Percentiles rank a stretch among this genome's conserved stretches.
phyloP scores from a whole-genome alignment of 2,888 invertebrate species.

The Bembecia ichneumoniformis region DNA sequence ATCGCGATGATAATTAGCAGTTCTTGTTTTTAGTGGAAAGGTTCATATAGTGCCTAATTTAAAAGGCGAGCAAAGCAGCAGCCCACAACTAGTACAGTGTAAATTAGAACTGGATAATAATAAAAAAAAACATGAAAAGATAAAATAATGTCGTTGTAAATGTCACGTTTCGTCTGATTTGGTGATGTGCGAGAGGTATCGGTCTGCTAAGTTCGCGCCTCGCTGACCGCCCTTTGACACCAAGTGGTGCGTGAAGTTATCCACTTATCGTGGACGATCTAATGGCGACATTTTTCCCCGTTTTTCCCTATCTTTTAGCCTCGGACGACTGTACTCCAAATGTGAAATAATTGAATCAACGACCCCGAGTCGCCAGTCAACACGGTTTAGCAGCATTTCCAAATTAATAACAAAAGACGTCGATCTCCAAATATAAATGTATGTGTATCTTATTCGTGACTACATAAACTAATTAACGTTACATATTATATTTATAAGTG shows the following conservation, averaged over 20 bases:
- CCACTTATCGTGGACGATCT: conserved; percentile 66
- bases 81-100: too few species aligned
- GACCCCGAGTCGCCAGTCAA: conserved; percentile 35
- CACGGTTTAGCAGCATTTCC: conserved; percentile 14
- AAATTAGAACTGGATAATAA: too few species aligned
- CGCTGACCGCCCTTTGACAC: conserved; percentile 59
- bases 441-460: too few species aligned
- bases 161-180: not conserved
- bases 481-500: too few species aligned
- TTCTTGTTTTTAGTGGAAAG: too few species aligned
- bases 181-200: not conserved
- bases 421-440: not conserved
- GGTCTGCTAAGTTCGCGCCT: conserved; percentile 30
- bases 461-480: too few species aligned
- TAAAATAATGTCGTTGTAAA: not conserved
- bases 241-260: conserved; percentile 68
- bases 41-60: too few species aligned
- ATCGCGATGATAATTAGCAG: too few species aligned
- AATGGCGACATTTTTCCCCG: conserved; percentile 64
- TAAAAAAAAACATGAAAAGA: too few species aligned
- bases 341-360: conserved; percentile 65
- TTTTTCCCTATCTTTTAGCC: conserved; percentile 64
- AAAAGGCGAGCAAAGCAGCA: too few species aligned
- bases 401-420: conserved; percentile 57
- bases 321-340: conserved; percentile 46